These are phyloP conservation scores for Ceramica pisi DNA, from an alignment of 2,888 invertebrate species.

Conservation along the genomic window DNA sequence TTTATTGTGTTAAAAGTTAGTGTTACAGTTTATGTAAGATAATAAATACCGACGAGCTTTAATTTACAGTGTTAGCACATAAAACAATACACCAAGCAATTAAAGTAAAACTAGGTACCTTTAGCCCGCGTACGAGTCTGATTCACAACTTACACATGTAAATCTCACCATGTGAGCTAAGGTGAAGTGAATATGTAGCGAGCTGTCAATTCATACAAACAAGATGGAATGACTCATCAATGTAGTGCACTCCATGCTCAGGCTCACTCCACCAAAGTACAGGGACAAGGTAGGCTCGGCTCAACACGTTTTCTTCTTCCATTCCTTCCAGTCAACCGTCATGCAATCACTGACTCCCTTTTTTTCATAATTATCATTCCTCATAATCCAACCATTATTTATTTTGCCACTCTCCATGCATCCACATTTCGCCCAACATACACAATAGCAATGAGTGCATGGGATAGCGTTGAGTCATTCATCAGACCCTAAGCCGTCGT, in stretches of 20 bases:
- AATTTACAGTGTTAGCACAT: slow-evolving; percentile 26
- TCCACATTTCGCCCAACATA: background rate
- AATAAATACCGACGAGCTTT: background rate
- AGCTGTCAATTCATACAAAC: too few relatives aligned
- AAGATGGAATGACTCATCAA: too few relatives aligned
- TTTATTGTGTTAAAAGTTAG: slow-evolving; percentile 27
- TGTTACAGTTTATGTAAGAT: slow-evolving; percentile 11
- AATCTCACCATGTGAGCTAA: too few relatives aligned
- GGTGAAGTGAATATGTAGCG: too few relatives aligned
- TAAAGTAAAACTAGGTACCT: background rate
- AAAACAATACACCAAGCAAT: slow-evolving; percentile 13
- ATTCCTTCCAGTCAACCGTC: too few relatives aligned
- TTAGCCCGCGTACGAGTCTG: background rate
- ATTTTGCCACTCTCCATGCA: background rate
- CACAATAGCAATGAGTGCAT: background rate
- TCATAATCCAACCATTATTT: background rate
- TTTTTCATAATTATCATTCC: too few relatives aligned
- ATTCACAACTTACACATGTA: background rate
- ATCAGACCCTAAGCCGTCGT: background rate
- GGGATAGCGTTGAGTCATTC: background rate
- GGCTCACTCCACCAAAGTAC: too few relatives aligned
- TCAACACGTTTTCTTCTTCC: too few relatives aligned
- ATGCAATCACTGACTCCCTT: too few relatives aligned
- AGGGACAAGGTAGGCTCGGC: too few relatives aligned
- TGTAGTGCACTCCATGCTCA: too few relatives aligned